Conservation (phyloP, 2,888 invertebrate genomes). For the Priocnemis perturbator region DNA sequence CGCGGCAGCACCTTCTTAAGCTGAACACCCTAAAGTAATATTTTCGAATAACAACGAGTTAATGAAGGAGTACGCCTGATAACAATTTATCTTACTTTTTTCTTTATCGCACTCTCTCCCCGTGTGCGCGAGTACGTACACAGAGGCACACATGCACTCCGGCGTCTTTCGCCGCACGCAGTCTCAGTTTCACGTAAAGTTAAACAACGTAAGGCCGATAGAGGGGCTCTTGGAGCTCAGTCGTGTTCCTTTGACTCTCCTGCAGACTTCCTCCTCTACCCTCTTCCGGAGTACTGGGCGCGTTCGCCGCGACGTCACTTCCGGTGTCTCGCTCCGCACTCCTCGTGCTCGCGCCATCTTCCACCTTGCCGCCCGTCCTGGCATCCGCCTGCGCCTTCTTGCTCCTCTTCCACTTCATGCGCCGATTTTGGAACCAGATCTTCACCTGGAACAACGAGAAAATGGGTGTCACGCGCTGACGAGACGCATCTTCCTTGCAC, state of each 20-base stretch:
- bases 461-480: background rate
- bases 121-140: no score
- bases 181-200: slow-evolving; percentile 21
- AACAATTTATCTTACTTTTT: slow-evolving; percentile 5
- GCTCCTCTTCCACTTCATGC: slow-evolving; percentile 99
- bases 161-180: background rate
- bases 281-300: slow-evolving; percentile 58
- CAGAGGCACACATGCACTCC: no score
- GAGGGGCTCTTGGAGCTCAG: slow-evolving; percentile 70
- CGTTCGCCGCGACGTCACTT: slow-evolving; percentile 55
- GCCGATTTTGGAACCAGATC: slow-evolving; percentile 98
- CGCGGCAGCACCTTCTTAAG: no score
- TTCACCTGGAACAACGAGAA: slow-evolving; percentile 85
- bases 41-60: no score
- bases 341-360: slow-evolving; percentile 67
- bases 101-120: background rate
- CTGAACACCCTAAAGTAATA: no score
- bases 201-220: slow-evolving; percentile 74
- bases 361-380: slow-evolving; percentile 75
- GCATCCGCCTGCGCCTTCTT: slow-evolving; percentile 96
- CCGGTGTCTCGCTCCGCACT: slow-evolving; percentile 49
- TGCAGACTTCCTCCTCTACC: slow-evolving; percentile 63
- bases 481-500: background rate
- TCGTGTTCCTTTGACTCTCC: slow-evolving; percentile 61
- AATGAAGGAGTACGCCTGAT: no score